Evolutionary conservation across 1,140 invertebrate species (phyloP), one percentile per base, ranked within the genome.

Genomic region (Coelopa frigida): DNA sequence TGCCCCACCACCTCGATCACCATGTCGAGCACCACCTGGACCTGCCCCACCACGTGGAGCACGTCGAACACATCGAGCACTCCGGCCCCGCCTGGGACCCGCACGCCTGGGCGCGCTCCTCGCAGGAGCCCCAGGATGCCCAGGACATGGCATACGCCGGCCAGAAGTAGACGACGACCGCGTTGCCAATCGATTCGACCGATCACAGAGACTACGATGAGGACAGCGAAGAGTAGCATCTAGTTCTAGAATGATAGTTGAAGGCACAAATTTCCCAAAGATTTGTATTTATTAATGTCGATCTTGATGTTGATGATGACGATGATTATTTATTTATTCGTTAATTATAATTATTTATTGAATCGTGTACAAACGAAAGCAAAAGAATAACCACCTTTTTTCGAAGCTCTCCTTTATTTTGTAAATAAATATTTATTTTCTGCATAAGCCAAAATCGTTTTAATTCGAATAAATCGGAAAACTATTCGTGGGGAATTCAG

Each of bases 81-180:
- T 55, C 77, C 35, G 71, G 76, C 14, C 73, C 76, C 5, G 78
- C 79, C 45, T 81, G 79, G 74, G 80, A 83, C 51, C 73, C 65
- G 5, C 65, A 65, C 43, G 63, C 57, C 18, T 68, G 61, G 65
- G 58, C 61, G 38, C 60, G 64, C 37, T 65, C 61, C 21, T 67
- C 61, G 8, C 57, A 62, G 36, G 61, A 67, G 50, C 58, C 54
- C 15, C 63, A 72, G 59, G 75, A 71, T 56, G 77, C 78, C 22
- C 79, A 83, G 55, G 76, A 82, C 59, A 71, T 83, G 56, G 81
- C 81, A 29, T 84, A 82, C 70, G 74, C 73, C 46, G 80, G 70
- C 43, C 78, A 83, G 63, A 61, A 62, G 32, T n/a, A 53, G 49
- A 44, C 52, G 56, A 44, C 54, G 50, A 51, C 33, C 22, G 20